phyloP scores from a whole-genome alignment of 2,113 vertebrate species.

The Coryphaenoides rupestris region DNA sequence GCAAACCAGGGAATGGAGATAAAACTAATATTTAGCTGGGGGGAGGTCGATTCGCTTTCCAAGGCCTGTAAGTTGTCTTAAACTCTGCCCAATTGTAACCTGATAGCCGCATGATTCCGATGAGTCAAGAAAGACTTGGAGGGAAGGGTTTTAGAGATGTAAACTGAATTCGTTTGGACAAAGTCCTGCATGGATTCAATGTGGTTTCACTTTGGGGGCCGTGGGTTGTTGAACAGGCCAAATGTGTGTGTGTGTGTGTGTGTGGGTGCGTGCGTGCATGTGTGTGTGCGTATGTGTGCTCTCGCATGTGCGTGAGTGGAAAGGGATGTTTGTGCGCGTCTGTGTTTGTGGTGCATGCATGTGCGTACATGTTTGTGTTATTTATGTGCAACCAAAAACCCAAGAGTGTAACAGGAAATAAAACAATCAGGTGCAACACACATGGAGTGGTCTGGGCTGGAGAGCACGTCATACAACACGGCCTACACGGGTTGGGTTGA shows the following conservation, averaged over 20 bases:
- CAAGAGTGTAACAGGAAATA: slow-evolving; percentile 52
- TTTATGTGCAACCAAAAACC: slow-evolving; percentile 34
- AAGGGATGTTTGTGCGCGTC: slow-evolving; percentile 19
- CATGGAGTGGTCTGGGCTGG: slow-evolving; percentile 33
- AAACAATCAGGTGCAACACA: slow-evolving; percentile 65
- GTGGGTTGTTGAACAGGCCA: slow-evolving; percentile 14
- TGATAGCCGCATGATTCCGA: not conserved
- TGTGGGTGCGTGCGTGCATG: not conserved
- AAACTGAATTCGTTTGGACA: not conserved
- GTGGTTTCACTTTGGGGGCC: slow-evolving; percentile 39
- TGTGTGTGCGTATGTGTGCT: slow-evolving; percentile 6
- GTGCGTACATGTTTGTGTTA: slow-evolving; percentile 23
- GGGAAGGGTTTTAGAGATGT: not conserved
- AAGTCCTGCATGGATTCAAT: slow-evolving; percentile 22
- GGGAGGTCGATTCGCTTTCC: too few species aligned
- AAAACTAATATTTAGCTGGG: too few species aligned
- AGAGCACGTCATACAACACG: slow-evolving; percentile 33
- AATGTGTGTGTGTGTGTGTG: slow-evolving; percentile 14
- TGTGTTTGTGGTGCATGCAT: slow-evolving; percentile 9
- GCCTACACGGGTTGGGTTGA: not conserved
- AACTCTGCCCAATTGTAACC: too few species aligned
- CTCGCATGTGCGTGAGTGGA: slow-evolving; percentile 13
- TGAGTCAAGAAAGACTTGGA: not conserved
- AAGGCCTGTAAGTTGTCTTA: too few species aligned
- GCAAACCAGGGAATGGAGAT: too few species aligned